phyloP scores from a whole-genome alignment of 1,140 invertebrate genomes.

The Stratiolaelaps scimitus region DNA sequence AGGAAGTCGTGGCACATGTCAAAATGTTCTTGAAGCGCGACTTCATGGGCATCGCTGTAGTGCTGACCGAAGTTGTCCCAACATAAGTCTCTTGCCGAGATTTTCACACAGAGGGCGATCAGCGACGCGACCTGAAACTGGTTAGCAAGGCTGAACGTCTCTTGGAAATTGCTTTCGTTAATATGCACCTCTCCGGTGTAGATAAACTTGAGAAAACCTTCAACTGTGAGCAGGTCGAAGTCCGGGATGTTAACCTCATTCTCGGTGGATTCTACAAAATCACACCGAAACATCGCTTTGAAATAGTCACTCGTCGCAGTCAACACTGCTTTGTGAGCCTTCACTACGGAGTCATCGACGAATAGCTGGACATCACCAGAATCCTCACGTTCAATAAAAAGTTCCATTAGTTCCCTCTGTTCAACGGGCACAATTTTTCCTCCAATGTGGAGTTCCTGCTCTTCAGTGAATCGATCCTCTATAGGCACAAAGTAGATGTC shows the following conservation, averaged over 20 bases:
- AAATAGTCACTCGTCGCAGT: slow-evolving; percentile 16
- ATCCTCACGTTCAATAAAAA: slow-evolving; percentile 14
- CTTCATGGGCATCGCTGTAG: slow-evolving; percentile 1
- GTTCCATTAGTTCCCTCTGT: slow-evolving; percentile 19
- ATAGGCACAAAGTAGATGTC: slow-evolving; percentile 12
- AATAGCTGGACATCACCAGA: slow-evolving; percentile 19
- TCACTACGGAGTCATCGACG: not conserved
- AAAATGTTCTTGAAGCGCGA: slow-evolving; percentile 2
- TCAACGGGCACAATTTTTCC: not conserved
- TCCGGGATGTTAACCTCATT: slow-evolving; percentile 14
- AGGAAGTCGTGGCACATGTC: slow-evolving; percentile 21
- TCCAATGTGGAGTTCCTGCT: not conserved
- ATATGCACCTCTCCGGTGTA: slow-evolving; percentile 23
- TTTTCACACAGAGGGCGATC: not conserved
- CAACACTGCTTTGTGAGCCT: slow-evolving; percentile 19
- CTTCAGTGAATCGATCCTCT: slow-evolving; percentile 1
- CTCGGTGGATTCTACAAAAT: slow-evolving; percentile 2
- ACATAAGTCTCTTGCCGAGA: not conserved
- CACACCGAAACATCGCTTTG: slow-evolving; percentile 25
- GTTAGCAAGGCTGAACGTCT: slow-evolving; percentile 5
- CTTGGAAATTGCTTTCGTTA: slow-evolving; percentile 3
- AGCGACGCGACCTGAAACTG: slow-evolving; percentile 20
- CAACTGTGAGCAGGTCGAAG: not conserved
- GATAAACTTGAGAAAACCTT: slow-evolving; percentile 4
- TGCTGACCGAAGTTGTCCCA: slow-evolving; percentile 20